Evolutionary conservation across 2,113 vertebrate genomes (phyloP).

Genomic region (Thymallus thymallus): DNA sequence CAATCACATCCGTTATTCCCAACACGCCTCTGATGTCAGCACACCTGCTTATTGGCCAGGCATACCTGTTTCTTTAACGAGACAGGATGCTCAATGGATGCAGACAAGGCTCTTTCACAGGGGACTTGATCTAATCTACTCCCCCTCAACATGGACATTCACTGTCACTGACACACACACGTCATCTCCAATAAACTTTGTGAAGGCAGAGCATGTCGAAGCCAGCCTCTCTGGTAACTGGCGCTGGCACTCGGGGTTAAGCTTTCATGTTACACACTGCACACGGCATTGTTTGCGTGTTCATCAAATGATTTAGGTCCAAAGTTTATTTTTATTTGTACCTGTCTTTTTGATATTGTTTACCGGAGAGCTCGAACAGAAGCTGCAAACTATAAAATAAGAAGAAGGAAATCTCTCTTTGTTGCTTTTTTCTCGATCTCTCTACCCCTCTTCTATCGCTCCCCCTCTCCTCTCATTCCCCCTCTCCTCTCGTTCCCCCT

Average conservation of each 20-base stretch:
- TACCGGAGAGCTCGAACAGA: background rate
- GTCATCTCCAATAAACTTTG: conserved; percentile 61
- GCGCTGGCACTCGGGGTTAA: conserved; percentile 50
- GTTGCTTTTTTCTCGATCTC: background rate
- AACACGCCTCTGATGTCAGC: conserved; percentile 53
- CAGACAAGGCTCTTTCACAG: conserved; percentile 66
- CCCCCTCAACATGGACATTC: conserved; percentile 60
- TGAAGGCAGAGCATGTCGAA: conserved; percentile 50
- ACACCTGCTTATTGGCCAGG: conserved; percentile 56
- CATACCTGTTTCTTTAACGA: conserved; percentile 60
- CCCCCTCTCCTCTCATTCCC: background rate
- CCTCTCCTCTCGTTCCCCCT: background rate
- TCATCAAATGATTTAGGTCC: conserved; percentile 12
- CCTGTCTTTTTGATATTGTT: background rate
- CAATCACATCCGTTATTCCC: conserved; percentile 58
- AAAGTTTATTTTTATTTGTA: background rate
- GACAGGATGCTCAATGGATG: conserved; percentile 65
- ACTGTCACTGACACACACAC: conserved; percentile 61
- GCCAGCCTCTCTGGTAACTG: conserved; percentile 49
- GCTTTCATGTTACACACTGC: conserved; percentile 59
- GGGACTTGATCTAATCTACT: conserved; percentile 70
- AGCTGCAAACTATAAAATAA: background rate
- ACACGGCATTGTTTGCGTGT: conserved; percentile 10
- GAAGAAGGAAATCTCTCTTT: background rate
- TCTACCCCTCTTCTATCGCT: background rate